Conservation (phyloP, 92 coral and sea anemone genomes). For the Paramuricea clavata region DNA sequence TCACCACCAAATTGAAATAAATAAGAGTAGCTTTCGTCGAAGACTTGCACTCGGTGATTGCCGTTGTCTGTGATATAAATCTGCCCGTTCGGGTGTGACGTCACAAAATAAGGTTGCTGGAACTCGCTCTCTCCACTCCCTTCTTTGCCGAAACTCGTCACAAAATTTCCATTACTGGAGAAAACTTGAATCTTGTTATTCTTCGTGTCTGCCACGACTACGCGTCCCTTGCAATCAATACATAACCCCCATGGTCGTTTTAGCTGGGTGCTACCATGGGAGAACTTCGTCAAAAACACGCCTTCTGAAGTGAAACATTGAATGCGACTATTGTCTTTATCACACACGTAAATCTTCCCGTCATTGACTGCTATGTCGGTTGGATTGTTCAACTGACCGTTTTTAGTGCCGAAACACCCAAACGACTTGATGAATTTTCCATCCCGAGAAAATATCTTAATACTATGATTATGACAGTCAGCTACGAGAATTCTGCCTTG, state of each 20-base stretch:
- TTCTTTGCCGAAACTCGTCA: conserved; percentile 82
- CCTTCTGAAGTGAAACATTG: conserved; percentile 92
- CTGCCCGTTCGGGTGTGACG: conserved; percentile 76
- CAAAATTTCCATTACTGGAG: conserved; percentile 76
- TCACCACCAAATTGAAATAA: conserved; percentile 77
- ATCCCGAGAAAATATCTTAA: conserved; percentile 85
- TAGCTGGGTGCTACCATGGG: conserved; percentile 74
- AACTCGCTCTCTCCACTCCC: conserved; percentile 77
- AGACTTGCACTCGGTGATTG: conserved; percentile 94
- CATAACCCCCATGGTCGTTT: conserved; percentile 98
- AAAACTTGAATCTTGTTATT: conserved; percentile 87
- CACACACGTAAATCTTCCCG: conserved; percentile 84
- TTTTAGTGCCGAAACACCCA: conserved; percentile 85
- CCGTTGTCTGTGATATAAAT: conserved; percentile 93
- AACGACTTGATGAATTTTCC: conserved; percentile 80
- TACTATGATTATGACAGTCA: conserved; percentile 94
- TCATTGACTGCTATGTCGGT: conserved; percentile 89
- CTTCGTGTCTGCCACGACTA: conserved; percentile 86
- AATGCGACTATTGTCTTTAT: conserved; percentile 92
- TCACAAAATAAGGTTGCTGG: conserved; percentile 90
- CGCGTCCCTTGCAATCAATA: conserved; percentile 74
- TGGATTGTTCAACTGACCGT: conserved; percentile 92
- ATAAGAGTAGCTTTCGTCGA: conserved; percentile 79
- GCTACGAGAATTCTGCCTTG: conserved; percentile 83
- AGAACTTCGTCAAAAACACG: conserved; percentile 80